phyloP scores from a whole-genome alignment of 1,140 invertebrate genomes.

The Micrasema longulum region DNA sequence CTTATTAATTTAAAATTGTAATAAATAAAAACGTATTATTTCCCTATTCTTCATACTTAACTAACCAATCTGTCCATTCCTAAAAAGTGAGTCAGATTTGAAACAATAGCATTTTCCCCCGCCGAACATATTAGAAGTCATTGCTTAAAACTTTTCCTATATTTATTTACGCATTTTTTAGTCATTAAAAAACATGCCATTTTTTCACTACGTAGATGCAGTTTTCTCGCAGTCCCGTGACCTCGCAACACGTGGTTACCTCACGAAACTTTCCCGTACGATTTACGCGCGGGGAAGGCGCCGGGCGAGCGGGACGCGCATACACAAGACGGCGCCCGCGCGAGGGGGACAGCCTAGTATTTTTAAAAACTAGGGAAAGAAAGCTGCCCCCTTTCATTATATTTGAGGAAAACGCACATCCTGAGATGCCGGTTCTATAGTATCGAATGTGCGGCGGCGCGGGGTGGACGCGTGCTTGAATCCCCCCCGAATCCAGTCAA shows the following conservation, averaged over 20 bases:
- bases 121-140: neutral
- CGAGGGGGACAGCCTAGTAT: conserved; percentile 27
- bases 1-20: too few relatives aligned
- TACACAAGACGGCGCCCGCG: conserved; percentile 14
- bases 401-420: conserved; percentile 24
- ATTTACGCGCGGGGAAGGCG: conserved; percentile 39
- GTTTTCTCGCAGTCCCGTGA: neutral
- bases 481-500: neutral
- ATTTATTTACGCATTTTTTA: too few relatives aligned
- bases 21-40: too few relatives aligned
- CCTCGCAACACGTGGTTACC: conserved; percentile 14
- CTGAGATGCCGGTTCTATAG: neutral
- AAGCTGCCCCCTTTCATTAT: conserved; percentile 50
- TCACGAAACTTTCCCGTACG: conserved; percentile 44
- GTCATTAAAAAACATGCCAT: neutral
- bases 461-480: conserved; percentile 19
- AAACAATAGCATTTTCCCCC: neutral
- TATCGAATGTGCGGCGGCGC: conserved; percentile 31
- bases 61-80: neutral
- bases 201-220: neutral
- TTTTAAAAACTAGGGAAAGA: conserved; percentile 51
- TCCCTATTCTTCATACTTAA: too few relatives aligned
- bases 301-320: conserved; percentile 2
- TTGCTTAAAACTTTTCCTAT: too few relatives aligned
- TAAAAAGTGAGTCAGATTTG: neutral